Evolutionary conservation across 2,888 invertebrate genomes (phyloP).

Genomic region (Colletes collaris): DNA sequence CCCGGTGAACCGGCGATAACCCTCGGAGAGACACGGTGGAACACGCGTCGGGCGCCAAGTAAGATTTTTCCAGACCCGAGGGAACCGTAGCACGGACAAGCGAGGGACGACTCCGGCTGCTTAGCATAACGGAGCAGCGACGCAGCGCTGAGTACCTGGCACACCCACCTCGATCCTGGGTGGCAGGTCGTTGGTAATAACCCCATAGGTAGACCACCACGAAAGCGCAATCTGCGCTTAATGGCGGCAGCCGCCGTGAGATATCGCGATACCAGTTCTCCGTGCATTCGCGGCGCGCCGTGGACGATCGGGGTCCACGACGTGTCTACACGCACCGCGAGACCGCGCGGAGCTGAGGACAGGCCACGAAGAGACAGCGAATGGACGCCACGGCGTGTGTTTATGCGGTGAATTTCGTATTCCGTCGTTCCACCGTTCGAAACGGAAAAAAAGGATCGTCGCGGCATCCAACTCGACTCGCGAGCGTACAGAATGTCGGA

Average conservation of each 20-base stretch:
- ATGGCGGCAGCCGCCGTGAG: conserved; percentile 75
- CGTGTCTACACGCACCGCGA: conserved; percentile 56
- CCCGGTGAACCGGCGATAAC: not conserved
- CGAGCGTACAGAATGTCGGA: conserved; percentile 8
- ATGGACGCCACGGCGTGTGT: conserved; percentile 2
- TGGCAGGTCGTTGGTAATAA: conserved; percentile 78
- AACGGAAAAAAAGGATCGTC: conserved; percentile 10
- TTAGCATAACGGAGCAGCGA: conserved; percentile 70
- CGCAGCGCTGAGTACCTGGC: conserved; percentile 59
- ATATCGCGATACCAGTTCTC: conserved; percentile 73
- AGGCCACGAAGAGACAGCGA: not conserved
- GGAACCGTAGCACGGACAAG: not conserved
- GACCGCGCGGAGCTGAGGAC: not conserved
- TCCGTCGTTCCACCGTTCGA: conserved; percentile 1
- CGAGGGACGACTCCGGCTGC: conserved; percentile 28
- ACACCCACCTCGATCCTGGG: conserved; percentile 77
- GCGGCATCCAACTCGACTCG: conserved; percentile 1
- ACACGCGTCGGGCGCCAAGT: not conserved
- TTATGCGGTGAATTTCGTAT: conserved; percentile 35
- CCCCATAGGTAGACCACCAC: conserved; percentile 78
- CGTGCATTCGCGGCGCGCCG: conserved; percentile 49
- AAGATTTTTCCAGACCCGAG: not conserved
- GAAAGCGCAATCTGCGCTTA: conserved; percentile 77
- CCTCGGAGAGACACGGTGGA: not conserved
- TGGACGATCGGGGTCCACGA: conserved; percentile 43